These are phyloP conservation scores for Habropoda laboriosa DNA, from an alignment of 1,140 invertebrate genomes.

Conservation along the genomic window DNA sequence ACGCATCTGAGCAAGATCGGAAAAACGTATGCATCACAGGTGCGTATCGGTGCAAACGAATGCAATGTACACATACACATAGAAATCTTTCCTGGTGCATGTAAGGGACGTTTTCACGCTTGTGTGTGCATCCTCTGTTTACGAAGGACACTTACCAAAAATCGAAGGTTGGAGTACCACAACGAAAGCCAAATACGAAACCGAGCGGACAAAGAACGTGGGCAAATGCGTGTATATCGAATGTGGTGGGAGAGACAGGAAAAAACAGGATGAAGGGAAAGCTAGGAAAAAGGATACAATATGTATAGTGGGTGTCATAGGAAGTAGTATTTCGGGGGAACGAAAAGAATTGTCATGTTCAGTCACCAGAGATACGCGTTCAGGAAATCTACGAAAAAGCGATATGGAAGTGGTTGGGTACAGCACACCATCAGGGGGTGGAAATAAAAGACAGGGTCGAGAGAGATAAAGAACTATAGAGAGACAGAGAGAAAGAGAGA, in stretches of 20 bases:
- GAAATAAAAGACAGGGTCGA: conserved; percentile 39
- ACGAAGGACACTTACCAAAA: conserved; percentile 31
- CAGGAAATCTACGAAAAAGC: conserved; percentile 24
- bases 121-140: conserved; percentile 37
- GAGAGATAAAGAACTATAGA: conserved; percentile 23
- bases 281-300: neutral
- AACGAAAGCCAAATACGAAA: conserved; percentile 40
- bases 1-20: neutral
- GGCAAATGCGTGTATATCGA: conserved; percentile 38
- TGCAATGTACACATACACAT: neutral
- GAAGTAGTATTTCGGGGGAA: conserved; percentile 1
- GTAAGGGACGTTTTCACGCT: conserved; percentile 1
- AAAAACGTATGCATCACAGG: neutral
- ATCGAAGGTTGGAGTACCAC: conserved; percentile 23
- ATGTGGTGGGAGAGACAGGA: conserved; percentile 2
- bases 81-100: neutral
- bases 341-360: conserved; percentile 23
- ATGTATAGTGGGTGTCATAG: neutral
- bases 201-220: conserved; percentile 33
- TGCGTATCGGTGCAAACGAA: conserved; percentile 24
- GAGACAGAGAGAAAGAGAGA: conserved; percentile 41
- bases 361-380: conserved; percentile 13
- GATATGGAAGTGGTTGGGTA: conserved; percentile 18
- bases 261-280: neutral
- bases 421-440: conserved; percentile 44